phyloP scores from a whole-genome alignment of 2,888 invertebrate species.

The Ichneumon xanthorius region DNA sequence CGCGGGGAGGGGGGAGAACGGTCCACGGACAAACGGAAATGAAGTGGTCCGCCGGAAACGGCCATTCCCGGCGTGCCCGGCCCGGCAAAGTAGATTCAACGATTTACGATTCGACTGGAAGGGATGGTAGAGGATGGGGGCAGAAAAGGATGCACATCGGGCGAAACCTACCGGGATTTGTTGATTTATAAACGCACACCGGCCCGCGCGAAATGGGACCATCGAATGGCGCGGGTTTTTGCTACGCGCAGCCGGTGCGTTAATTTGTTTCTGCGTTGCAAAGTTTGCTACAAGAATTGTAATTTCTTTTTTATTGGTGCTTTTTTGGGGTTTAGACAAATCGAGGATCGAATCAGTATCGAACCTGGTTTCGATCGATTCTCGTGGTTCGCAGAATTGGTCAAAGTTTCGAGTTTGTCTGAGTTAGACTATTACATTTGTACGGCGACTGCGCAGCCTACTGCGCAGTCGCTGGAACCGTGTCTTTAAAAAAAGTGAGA shows the following conservation, averaged over 20 bases:
- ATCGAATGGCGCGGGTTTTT: not conserved
- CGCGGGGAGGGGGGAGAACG: not conserved
- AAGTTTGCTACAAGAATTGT: not conserved
- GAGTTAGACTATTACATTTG: too few relatives aligned
- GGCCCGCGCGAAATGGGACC: conserved; percentile 23
- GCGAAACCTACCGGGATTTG: conserved; percentile 39
- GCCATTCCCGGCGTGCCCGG: conserved; percentile 55
- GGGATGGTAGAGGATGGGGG: conserved; percentile 1
- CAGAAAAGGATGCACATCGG: not conserved
- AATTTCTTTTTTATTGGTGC: not conserved
- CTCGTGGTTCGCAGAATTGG: too few relatives aligned
- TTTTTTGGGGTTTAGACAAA: not conserved
- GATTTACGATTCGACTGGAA: conserved; percentile 61
- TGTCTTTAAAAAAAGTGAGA: too few relatives aligned
- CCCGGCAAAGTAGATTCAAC: conserved; percentile 63
- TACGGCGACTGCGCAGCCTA: too few relatives aligned
- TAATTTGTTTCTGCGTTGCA: not conserved
- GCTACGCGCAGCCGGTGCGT: not conserved
- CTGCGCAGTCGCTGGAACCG: too few relatives aligned
- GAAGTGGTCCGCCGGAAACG: conserved; percentile 69
- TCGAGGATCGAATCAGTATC: not conserved
- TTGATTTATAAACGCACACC: conserved; percentile 40
- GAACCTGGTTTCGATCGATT: not conserved
- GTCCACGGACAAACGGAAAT: conserved; percentile 54
- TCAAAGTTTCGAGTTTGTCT: too few relatives aligned